phyloP scores from a whole-genome alignment of 2,113 vertebrate species.

The Solea senegalensis region DNA sequence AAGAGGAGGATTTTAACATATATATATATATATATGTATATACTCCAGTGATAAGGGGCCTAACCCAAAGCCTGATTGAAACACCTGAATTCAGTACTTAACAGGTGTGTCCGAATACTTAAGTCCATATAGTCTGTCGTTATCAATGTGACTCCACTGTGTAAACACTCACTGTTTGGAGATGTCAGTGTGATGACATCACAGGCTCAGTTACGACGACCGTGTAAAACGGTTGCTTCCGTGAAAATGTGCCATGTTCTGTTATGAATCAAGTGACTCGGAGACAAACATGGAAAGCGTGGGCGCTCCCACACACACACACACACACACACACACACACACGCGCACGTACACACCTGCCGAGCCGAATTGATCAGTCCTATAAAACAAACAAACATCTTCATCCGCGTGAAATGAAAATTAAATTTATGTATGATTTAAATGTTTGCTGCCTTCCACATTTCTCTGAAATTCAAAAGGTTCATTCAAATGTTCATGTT shows the following conservation, averaged over 20 bases:
- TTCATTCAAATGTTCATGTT: too few species aligned
- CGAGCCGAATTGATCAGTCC: background rate
- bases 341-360: background rate
- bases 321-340: too few species aligned
- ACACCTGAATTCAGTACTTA: too few species aligned
- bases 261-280: slow-evolving; percentile 2
- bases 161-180: slow-evolving; percentile 33
- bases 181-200: slow-evolving; percentile 25
- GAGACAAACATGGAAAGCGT: slow-evolving; percentile 7
- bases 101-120: too few species aligned
- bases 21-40: too few species aligned
- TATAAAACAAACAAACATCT: background rate
- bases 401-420: too few species aligned
- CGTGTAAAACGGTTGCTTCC: slow-evolving; percentile 29
- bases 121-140: background rate
- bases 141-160: slow-evolving; percentile 6
- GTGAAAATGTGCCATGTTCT: slow-evolving; percentile 28
- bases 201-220: slow-evolving; percentile 13
- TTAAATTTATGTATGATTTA: too few species aligned
- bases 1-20: too few species aligned
- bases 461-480: too few species aligned
- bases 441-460: too few species aligned
- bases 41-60: background rate
- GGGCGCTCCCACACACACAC: background rate
- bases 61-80: too few species aligned